phyloP scores from a whole-genome alignment of 2,797 vertebrate species.

The Choloepus didactylus region DNA sequence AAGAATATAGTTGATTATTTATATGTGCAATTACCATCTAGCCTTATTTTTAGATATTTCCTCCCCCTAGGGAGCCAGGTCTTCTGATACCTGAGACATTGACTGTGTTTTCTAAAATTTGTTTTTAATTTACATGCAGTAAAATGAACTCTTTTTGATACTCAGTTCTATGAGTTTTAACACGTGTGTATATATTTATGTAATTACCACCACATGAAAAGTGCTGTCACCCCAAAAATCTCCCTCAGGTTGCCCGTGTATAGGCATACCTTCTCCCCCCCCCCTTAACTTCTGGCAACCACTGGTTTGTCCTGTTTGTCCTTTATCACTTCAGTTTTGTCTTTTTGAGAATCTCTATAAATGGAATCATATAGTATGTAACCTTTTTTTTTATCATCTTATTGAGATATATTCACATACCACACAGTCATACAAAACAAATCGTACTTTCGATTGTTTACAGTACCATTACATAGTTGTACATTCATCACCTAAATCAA shows the following conservation, averaged over 20 bases:
- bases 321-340: not conserved
- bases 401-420: too few species aligned
- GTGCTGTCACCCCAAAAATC: not conserved
- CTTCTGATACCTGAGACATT: slow-evolving; percentile 77
- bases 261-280: not conserved
- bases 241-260: slow-evolving; percentile 13
- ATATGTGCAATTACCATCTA: slow-evolving; percentile 47
- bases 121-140: not conserved
- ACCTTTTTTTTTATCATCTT: not conserved
- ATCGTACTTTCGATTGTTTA: too few species aligned
- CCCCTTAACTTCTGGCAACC: not conserved
- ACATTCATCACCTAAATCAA: too few species aligned
- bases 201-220: slow-evolving; percentile 19
- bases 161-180: not conserved
- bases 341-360: slow-evolving; percentile 44
- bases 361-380: not conserved
- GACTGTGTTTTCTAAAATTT: slow-evolving; percentile 81
- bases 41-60: slow-evolving; percentile 83
- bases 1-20: slow-evolving; percentile 33
- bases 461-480: too few species aligned
- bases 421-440: too few species aligned
- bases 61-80: slow-evolving; percentile 76
- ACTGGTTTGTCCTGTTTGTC: slow-evolving; percentile 34
- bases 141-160: not conserved
- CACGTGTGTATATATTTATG: not conserved